Base-by-base conservation (phyloP, 1,140 invertebrate genomes). In the Bicyclus anynana region DNA sequence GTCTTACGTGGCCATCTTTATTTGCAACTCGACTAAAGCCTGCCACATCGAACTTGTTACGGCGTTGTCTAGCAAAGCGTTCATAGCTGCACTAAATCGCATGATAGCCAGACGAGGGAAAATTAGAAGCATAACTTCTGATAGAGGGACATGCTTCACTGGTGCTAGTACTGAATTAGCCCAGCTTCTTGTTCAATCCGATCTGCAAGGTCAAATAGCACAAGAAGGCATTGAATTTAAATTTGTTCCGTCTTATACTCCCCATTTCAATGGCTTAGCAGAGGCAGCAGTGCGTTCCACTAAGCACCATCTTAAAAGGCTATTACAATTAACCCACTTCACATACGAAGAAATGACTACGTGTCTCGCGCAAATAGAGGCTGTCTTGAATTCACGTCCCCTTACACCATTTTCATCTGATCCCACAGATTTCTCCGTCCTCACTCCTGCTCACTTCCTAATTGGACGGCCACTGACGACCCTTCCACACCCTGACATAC, bases 311-410 rank as follows among this genome's bases (percentile, higher is more conserved):
- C 17, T 79, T 1, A 56, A 48, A 33, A 33, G 67, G 0, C 38
- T 68, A 1, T 20, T 70, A 48, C 17, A 37, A 13, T 21, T 53
- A 6, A 59, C 68, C 0, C 47, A 65, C 42, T 53, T 67, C 7
- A 75, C 65, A n/a, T 80, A 56, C 33, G 78, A 83, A 53, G 72
- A 86, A 61, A 64, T 84, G 33, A 13, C 47, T n/a, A 83, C 80
- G 6, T 56, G 72, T 5, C 26, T 77, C 5, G 48, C 40, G 29
- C 68, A 76, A 27, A 56, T 84, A 6, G 79, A 84, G 51, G 69
- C 70, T 0, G 53, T 69, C 6, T 42, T 84, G 2, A 87, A 80
- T 60, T 79, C 70, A 2, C 27, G 60, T 9, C 61, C 68, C 13
- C 9, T 71, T 0, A 65, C 60, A 18, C 59, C 68, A 37, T 6